phyloP scores from a whole-genome alignment of 2,797 vertebrate genomes.

The Erpetoichthys calabaricus region DNA sequence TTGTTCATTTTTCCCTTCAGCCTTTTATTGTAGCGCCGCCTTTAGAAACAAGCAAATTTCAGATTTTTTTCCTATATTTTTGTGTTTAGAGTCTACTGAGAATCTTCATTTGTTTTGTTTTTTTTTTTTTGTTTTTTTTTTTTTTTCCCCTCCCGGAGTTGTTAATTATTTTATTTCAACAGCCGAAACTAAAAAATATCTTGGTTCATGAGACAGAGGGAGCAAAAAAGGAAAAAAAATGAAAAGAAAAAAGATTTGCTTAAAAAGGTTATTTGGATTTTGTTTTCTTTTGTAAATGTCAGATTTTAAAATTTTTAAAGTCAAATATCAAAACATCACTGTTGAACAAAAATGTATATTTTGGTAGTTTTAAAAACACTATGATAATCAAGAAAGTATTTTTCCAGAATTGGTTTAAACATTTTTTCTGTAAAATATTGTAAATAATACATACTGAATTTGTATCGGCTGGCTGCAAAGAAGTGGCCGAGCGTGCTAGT shows the following conservation, averaged over 20 bases:
- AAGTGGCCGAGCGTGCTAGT: neutral
- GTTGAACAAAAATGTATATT: conserved; percentile 79
- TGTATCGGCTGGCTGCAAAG: conserved; percentile 15
- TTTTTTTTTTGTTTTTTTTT: conserved; percentile 7
- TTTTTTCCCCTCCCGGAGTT: neutral
- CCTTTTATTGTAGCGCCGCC: no score
- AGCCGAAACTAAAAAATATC: no score
- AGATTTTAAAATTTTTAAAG: conserved; percentile 49
- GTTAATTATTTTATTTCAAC: conserved; percentile 5
- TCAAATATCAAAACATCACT: conserved; percentile 49
- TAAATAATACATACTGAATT: conserved; percentile 72
- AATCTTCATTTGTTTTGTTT: neutral
- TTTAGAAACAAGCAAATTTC: no score
- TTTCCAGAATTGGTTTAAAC: conserved; percentile 54
- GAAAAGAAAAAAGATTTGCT: neutral
- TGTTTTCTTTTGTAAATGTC: conserved; percentile 26
- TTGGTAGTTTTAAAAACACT: conserved; percentile 75
- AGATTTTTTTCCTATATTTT: no score
- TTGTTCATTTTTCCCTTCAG: no score
- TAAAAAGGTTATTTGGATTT: conserved; percentile 10
- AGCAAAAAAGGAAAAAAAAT: no score
- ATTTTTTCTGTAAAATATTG: conserved; percentile 87
- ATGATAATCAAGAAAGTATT: conserved; percentile 66
- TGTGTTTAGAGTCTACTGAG: no score
- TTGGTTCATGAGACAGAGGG: no score